Evolutionary conservation across 2,888 invertebrate genomes (phyloP), one percentile per base, ranked within the genome.

Genomic region (Lottia gigantea): DNA sequence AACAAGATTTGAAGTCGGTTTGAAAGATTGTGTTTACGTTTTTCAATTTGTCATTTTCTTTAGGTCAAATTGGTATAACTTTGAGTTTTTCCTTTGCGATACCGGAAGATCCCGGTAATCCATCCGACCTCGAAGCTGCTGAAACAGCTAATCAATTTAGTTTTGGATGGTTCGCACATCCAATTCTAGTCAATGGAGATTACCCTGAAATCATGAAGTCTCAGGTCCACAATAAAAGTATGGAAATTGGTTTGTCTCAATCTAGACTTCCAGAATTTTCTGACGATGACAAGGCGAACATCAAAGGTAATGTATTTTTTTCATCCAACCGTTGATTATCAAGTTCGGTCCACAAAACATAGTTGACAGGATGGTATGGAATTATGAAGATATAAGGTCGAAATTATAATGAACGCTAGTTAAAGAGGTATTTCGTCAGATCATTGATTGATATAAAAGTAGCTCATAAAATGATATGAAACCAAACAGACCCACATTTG

Each of bases 121-220:
- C 73, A 7, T 73, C 72, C 14, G 81, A 82, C 69, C 49, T 66
- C 12, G 69, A 67, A 6, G 80, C 82, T 6, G 69, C 78, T 3
- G 73, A 73, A 2, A 71, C 79, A 31, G 75, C 75, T 1, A 67
- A 73, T 64, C 72, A 79, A 26, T 82, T 82, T 40, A 65, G 68
- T 26, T 70, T 83, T 11, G 86, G 86, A 12, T 83, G 83, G 82
- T 86, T 82, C 71, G 83, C 83, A 1, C 75, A 84, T 66, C 85
- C 87, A 14, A 78, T 87, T 31, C 76, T 74, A 63, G 81, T 80
- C 12, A 75, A 77, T 69, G 86, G 86, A 3, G 92, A 94, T 88
- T 93, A 83, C 62, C 81, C 81, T 6, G 72, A 74, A 26, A 72
- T 74, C 0, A 82, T 84, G 82, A 83, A 80, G 62, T 46, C 67